Evolutionary conservation across 2,797 vertebrate genomes (phyloP), one percentile per base, ranked within the genome.

Genomic region (Vireo griseus): DNA sequence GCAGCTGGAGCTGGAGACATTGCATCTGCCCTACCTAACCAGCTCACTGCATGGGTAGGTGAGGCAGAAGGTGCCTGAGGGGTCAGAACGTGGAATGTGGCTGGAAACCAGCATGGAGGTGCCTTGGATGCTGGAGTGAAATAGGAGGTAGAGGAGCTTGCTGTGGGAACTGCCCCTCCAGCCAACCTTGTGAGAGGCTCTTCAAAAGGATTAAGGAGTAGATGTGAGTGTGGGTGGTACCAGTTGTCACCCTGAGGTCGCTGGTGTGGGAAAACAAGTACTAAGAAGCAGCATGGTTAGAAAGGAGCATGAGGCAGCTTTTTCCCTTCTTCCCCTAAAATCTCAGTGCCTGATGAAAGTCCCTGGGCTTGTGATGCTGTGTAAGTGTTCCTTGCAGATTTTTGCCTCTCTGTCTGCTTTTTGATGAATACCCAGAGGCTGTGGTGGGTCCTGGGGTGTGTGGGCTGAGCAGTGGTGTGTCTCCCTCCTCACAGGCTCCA

Each of bases 21-120:
- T 98, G 76, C 99, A 99, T 88, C 97, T 98, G 85, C 99, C 99
- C 19, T 97, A 98, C 31, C 97, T 99, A 35, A 99, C 98, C 77
- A 99, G 99, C 95, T 98, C 98, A 2, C 94, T 99, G 90, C 99
- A 99, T 26, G 99, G 99, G 99, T 99, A 98, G 79, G 57, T 59
- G 29, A 20, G 22, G n/a, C 0, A 2, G 24, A 16, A 24, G 10
- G 1, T 65, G 24, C 5, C 12, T 48, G 31, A 45, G 6, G 9
- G 5, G 1, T 47, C 14, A 39, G 25, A 40, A 44, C 0, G 0
- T 1, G 2, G 20, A 11, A 51, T 0, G 0, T 67, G 37, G 7
- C 35, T 86, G 39, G 51, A 86, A 88, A 35, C n/a, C 18, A 7
- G 11, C 1, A 0, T 62, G 58, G 42, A 69, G 31, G 3, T 82